Evolutionary conservation across 2,888 invertebrate species (phyloP).

Genomic region (Nemapogon koenigi): DNA sequence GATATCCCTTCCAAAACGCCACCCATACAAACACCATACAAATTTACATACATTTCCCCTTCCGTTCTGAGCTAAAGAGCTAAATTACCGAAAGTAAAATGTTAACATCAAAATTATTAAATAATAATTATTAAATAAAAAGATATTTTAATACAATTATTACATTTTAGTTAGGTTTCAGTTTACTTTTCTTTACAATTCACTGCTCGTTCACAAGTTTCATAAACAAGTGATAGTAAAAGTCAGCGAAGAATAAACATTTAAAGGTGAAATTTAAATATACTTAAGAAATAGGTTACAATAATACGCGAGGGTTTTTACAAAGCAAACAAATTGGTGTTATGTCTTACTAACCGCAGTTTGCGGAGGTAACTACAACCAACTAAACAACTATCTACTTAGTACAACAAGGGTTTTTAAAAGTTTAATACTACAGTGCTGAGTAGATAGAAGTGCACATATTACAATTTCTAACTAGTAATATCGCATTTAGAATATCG

Average conservation of each 20-base stretch:
- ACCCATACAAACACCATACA: constrained; percentile 27
- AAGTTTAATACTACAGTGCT: too few species aligned
- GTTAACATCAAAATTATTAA: constrained; percentile 44
- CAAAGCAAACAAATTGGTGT: constrained; percentile 49
- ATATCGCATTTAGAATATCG: constrained; percentile 50
- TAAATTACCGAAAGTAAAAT: constrained; percentile 18
- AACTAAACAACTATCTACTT: constrained; percentile 23
- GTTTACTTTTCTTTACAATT: constrained; percentile 12
- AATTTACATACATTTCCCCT: constrained; percentile 29
- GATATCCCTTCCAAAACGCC: constrained; percentile 30
- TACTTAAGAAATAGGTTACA: not conserved
- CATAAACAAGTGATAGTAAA: not conserved
- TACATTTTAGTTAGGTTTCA: constrained; percentile 7
- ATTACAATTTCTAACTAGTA: constrained; percentile 35
- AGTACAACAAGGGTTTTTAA: too few species aligned
- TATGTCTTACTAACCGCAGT: constrained; percentile 48
- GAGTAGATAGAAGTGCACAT: too few species aligned
- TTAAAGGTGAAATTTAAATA: not conserved
- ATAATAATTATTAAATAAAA: constrained; percentile 27
- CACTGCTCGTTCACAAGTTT: too few species aligned
- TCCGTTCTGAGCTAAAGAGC: constrained; percentile 32
- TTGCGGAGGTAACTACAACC: constrained; percentile 45
- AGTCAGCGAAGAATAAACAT: not conserved
- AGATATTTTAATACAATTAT: constrained; percentile 11
- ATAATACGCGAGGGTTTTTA: constrained; percentile 20